Percentiles rank a stretch among this genome's conserved stretches.
These are phyloP conservation scores for Halictus quadricinctus DNA, from an alignment of 2,888 invertebrate genomes.

Conservation along the genomic window DNA sequence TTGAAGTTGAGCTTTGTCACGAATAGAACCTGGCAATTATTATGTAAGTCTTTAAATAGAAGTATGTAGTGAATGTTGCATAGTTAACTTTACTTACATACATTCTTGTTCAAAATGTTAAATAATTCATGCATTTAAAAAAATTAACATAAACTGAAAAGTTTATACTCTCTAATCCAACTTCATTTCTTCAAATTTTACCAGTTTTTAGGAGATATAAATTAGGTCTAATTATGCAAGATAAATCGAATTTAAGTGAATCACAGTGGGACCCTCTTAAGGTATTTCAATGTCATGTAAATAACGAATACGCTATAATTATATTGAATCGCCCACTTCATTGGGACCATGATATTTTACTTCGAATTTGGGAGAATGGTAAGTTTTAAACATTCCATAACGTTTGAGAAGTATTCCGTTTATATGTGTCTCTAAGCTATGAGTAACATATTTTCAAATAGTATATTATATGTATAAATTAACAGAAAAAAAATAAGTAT, in stretches of 20 bases:
- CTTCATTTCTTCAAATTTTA: neutral
- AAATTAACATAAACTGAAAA: neutral
- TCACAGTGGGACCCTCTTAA: constrained; percentile 73
- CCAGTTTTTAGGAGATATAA: constrained; percentile 34
- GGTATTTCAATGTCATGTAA: constrained; percentile 62
- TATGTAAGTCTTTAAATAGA: constrained; percentile 39
- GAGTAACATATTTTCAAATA: neutral
- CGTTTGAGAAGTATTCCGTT: neutral
- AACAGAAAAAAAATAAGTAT: neutral
- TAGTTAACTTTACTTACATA: neutral
- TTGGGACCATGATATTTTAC: constrained; percentile 83
- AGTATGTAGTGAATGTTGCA: constrained; percentile 1
- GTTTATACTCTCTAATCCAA: constrained; percentile 30
- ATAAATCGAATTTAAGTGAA: constrained; percentile 30
- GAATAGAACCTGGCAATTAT: constrained; percentile 28
- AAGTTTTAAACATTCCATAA: constrained; percentile 37
- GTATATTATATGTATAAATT: neutral
- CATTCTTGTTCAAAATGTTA: neutral
- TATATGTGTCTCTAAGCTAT: neutral
- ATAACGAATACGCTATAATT: constrained; percentile 85
- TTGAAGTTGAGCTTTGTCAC: constrained; percentile 21
- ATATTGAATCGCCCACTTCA: constrained; percentile 87
- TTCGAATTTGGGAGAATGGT: constrained; percentile 89
- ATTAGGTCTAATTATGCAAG: constrained; percentile 59
- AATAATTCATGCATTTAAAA: neutral